Conservation (phyloP, 2,797 vertebrate species). For the Scolopax rusticola region DNA sequence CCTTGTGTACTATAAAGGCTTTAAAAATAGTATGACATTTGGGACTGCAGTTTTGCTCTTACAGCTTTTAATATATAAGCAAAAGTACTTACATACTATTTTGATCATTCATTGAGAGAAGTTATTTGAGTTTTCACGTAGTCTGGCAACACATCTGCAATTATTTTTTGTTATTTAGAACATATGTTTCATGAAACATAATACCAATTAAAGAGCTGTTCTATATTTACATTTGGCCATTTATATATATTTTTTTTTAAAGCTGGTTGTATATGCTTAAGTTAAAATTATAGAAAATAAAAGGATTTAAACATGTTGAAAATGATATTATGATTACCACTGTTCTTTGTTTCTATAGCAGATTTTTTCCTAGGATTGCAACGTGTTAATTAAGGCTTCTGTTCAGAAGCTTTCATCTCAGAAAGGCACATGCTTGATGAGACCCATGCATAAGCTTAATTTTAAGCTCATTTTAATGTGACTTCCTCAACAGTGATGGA, state of each 20-base stretch:
- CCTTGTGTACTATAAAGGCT: background rate
- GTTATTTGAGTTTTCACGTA: background rate
- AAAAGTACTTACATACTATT: background rate
- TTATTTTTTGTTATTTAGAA: slow-evolving; percentile 25
- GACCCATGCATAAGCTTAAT: background rate
- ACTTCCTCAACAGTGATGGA: background rate
- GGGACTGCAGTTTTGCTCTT: background rate
- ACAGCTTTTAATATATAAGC: background rate
- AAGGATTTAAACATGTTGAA: background rate
- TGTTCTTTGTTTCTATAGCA: background rate
- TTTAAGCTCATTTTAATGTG: background rate
- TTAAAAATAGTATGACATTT: background rate
- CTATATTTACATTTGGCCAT: background rate
- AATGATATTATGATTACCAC: background rate
- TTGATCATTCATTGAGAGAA: background rate
- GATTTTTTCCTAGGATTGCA: background rate
- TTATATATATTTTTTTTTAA: background rate
- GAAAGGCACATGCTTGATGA: background rate
- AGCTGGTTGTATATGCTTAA: background rate
- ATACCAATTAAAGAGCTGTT: background rate
- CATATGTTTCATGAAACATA: background rate
- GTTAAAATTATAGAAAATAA: background rate
- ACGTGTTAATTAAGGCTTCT: background rate
- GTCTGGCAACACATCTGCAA: slow-evolving; percentile 3
- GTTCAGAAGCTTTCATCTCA: background rate